phyloP scores from a whole-genome alignment of 2,113 vertebrate species.

The Campylomormyrus tamandua region DNA sequence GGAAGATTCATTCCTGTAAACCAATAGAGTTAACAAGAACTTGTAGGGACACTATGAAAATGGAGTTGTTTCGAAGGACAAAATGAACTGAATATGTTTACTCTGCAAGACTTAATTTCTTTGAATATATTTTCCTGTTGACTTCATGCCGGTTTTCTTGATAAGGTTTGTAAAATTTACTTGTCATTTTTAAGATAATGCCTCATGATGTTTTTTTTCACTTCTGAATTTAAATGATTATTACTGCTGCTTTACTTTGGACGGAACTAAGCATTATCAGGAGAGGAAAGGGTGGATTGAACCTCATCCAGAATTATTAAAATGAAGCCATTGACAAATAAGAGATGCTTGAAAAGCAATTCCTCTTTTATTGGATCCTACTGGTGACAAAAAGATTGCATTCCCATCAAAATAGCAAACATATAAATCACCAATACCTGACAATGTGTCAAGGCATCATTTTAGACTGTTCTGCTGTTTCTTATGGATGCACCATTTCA shows the following conservation, averaged over 20 bases:
- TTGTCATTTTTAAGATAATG: neutral
- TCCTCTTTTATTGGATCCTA: conserved; percentile 11
- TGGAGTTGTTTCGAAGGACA: neutral
- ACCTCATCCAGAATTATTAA: neutral
- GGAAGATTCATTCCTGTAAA: neutral
- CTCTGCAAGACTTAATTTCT: neutral
- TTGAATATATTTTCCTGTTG: no score
- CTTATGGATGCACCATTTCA: neutral
- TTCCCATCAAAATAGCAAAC: conserved; percentile 5
- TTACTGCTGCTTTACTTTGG: neutral
- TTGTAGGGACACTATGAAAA: neutral
- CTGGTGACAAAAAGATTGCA: conserved; percentile 8
- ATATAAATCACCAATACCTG: neutral
- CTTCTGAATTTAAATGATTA: conserved; percentile 2
- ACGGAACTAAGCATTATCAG: neutral
- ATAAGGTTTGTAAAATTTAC: neutral
- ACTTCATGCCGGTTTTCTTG: neutral
- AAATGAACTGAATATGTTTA: conserved; percentile 2
- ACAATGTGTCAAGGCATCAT: neutral
- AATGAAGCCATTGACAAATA: conserved; percentile 12
- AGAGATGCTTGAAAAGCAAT: neutral
- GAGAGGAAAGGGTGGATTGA: neutral
- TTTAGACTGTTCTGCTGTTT: neutral
- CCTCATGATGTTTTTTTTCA: neutral
- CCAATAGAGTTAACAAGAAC: neutral